Conservation (phyloP, 2,888 invertebrate species). For the Nemotelus pantherinus region DNA sequence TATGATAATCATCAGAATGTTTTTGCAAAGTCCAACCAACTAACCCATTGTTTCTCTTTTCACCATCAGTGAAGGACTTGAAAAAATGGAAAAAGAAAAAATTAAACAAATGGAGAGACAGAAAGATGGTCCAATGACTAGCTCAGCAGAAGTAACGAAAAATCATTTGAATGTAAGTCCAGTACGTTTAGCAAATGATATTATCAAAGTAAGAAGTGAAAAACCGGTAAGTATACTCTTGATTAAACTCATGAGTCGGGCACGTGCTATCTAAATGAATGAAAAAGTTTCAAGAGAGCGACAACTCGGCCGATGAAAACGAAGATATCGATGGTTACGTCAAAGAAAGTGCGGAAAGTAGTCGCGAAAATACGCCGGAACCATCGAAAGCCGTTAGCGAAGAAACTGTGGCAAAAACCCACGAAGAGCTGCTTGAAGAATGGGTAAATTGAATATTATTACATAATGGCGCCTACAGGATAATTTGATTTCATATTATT, state of each 20-base stretch:
- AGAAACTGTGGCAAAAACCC: constrained; percentile 62
- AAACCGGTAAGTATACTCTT: constrained; percentile 30
- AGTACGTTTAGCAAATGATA: constrained; percentile 43
- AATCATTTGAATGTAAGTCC: constrained; percentile 41
- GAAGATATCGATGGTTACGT: constrained; percentile 48
- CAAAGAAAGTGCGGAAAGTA: background rate
- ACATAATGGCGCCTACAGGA: background rate
- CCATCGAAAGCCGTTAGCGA: constrained; percentile 34
- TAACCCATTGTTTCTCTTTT: background rate
- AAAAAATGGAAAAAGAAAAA: constrained; percentile 97
- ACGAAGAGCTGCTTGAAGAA: constrained; percentile 75
- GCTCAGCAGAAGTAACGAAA: background rate
- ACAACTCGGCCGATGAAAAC: constrained; percentile 58
- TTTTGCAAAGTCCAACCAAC: constrained; percentile 41
- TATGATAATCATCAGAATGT: constrained; percentile 70
- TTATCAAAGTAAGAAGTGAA: constrained; percentile 41
- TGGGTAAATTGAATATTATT: constrained; percentile 67
- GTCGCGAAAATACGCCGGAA: background rate
- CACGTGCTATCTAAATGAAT: constrained; percentile 18
- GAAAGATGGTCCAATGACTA: constrained; percentile 69
- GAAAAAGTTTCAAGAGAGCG: constrained; percentile 60
- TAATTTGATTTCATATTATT: constrained; percentile 28
- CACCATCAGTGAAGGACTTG: constrained; percentile 74
- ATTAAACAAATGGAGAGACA: constrained; percentile 85
- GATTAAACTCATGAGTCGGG: constrained; percentile 6